Conservation (phyloP, 2,113 vertebrate genomes). For the Rhinichthys klamathensis region DNA sequence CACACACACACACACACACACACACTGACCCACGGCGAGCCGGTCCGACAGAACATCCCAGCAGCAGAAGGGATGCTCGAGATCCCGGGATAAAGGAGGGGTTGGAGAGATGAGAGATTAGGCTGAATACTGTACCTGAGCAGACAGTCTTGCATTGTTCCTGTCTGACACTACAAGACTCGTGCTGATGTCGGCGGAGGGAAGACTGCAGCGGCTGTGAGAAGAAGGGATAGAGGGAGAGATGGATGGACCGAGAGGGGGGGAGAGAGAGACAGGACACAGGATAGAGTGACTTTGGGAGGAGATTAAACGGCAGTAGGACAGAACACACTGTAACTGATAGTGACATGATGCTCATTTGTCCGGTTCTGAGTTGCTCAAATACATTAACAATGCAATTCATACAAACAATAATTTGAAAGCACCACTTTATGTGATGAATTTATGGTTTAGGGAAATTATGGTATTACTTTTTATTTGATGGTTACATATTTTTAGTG, state of each 20-base stretch:
- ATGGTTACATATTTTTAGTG: not conserved
- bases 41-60: not conserved
- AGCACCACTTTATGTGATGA: no score
- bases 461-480: not conserved
- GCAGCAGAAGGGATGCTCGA: no score
- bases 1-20: not conserved
- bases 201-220: constrained; percentile 65
- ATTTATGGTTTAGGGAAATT: no score
- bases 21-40: not conserved
- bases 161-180: constrained; percentile 63
- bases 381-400: not conserved
- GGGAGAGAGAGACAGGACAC: not conserved
- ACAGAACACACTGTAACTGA: not conserved
- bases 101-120: constrained; percentile 36
- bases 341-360: not conserved
- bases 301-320: not conserved
- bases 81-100: not conserved
- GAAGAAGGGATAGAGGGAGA: constrained; percentile 24
- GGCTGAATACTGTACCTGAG: constrained; percentile 68
- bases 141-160: constrained; percentile 71
- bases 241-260: constrained; percentile 47
- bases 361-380: not conserved
- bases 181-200: constrained; percentile 17
- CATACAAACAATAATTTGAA: no score
- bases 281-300: not conserved